Evolutionary conservation across 1,140 invertebrate genomes (phyloP).

Genomic region (Euglossa dilemma): DNA sequence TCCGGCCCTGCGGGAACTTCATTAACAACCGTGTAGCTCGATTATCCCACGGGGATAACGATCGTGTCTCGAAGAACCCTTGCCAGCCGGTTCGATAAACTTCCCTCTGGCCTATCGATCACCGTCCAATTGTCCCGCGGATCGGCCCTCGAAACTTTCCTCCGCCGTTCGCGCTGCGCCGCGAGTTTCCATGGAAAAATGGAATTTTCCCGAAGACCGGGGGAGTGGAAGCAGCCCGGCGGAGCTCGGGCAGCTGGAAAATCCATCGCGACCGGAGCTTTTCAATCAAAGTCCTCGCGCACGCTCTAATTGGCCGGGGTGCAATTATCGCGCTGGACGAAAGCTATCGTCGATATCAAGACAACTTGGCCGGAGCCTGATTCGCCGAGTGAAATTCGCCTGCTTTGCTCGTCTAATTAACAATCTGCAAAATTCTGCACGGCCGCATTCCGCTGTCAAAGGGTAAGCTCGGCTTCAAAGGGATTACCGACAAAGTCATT

Average conservation of each 20-base stretch:
- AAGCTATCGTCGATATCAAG: background rate
- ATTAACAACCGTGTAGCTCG: too few relatives aligned
- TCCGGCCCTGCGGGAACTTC: too few relatives aligned
- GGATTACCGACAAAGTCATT: background rate
- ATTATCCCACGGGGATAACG: too few relatives aligned
- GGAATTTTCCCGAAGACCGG: background rate
- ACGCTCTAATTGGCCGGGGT: background rate
- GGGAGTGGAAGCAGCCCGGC: too few relatives aligned
- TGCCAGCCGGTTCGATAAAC: too few relatives aligned
- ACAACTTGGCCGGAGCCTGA: background rate
- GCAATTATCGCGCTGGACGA: background rate
- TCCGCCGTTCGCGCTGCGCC: background rate
- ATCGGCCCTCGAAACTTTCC: background rate
- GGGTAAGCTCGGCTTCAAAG: background rate
- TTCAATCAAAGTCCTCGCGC: background rate
- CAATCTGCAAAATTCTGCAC: background rate
- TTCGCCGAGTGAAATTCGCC: background rate
- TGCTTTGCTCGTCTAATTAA: background rate
- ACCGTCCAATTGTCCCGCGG: too few relatives aligned
- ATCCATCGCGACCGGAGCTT: background rate
- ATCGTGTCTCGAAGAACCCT: too few relatives aligned
- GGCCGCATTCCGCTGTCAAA: background rate
- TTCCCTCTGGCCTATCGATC: too few relatives aligned
- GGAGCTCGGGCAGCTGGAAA: too few relatives aligned
- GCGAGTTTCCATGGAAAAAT: background rate